These are phyloP conservation scores for Novumbra hubbsi DNA, from an alignment of 2,797 vertebrate species.

Conservation along the genomic window DNA sequence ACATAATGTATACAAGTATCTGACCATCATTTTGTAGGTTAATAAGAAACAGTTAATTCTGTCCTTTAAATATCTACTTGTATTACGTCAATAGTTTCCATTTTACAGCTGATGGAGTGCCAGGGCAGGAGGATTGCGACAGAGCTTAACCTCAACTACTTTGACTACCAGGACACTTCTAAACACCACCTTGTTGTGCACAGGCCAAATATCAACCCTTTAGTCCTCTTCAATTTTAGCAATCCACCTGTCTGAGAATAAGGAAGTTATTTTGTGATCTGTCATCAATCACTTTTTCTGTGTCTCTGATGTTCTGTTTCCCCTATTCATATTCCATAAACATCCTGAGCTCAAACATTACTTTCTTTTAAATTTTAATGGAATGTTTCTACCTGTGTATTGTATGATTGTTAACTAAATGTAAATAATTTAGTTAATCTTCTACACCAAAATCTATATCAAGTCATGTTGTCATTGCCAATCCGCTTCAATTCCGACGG, in stretches of 20 bases:
- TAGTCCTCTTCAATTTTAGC: neutral
- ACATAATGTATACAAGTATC: neutral
- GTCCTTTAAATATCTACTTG: neutral
- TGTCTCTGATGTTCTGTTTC: neutral
- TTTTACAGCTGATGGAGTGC: conserved; percentile 23
- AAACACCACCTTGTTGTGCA: conserved; percentile 12
- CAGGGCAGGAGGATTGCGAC: conserved; percentile 23
- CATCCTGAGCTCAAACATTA: neutral
- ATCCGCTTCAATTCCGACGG: neutral
- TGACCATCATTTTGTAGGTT: neutral
- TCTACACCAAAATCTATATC: neutral
- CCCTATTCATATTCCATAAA: neutral
- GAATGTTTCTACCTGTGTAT: neutral
- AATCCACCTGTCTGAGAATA: neutral
- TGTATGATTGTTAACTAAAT: neutral
- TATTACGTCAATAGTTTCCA: neutral
- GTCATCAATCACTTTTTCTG: neutral
- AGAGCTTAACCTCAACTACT: conserved; percentile 24
- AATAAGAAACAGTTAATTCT: neutral
- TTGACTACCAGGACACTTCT: conserved; percentile 19
- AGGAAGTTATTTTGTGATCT: neutral
- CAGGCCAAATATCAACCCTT: neutral
- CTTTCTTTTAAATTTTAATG: neutral
- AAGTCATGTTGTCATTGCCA: neutral
- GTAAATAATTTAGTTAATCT: neutral